Base-by-base conservation (phyloP, 2,113 vertebrate species). In the Odontophorus gujanensis region DNA sequence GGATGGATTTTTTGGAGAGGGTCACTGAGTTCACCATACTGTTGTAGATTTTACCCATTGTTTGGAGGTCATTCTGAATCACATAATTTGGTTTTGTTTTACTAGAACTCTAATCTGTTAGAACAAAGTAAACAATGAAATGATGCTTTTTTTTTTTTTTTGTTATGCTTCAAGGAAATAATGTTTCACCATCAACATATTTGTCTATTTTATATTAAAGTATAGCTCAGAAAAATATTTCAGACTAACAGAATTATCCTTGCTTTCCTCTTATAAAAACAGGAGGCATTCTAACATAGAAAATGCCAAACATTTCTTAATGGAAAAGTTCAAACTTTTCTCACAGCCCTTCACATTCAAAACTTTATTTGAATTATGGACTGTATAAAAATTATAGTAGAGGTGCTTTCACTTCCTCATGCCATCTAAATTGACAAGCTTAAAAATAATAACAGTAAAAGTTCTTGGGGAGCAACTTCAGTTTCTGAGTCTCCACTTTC, bases 251-350 rank as follows among this genome's bases (percentile, higher is more conserved):
- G 83, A 90, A 90, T 66, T 77, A 83, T 57, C 85, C 48, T 63
- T 81, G 90, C n/a, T 88, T 88, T 91, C 83, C 58, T 91, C 48
- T 76, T 80, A 43, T 63, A 85, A 85, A 62, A 88, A 92, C 65
- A 95, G 30, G 50, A 94, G 84, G 57, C 57, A 93, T 53, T 87
- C 34, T 68, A 85, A 65, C 71, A 59, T 18, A 57, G 68, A 91
- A 97, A 96, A 96, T 95, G 79, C 66, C 45, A 59, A 87, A 77
- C 10, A 86, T 95, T 92, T 97, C 96, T 84, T 55, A 89, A 85
- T 81, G 73, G 51, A 57, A 42, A 76, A 97, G 89, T 96, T 97
- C 91, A 95, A 95, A 85, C 38, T 87, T 97, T 96, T 97, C 96
- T 96, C 94, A 97, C 92, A 95, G 96, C 89, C 93, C 80, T 90